Evolutionary conservation across 2,113 vertebrate species (phyloP).

Genomic region (Jacana jacana): DNA sequence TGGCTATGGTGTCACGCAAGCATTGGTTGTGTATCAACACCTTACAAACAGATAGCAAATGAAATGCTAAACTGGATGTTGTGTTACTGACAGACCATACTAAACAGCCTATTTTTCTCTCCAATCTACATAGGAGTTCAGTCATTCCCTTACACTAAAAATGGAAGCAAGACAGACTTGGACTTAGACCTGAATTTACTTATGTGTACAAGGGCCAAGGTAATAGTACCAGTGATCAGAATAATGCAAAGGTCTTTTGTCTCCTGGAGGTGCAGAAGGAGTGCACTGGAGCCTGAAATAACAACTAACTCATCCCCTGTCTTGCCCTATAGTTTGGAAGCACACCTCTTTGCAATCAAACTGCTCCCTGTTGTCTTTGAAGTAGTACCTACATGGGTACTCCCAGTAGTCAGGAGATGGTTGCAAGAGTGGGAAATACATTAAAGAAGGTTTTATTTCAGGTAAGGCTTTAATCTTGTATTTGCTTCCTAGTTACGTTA

Average conservation of each 20-base stretch:
- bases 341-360: not conserved
- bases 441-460: not conserved
- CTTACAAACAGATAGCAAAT: not conserved
- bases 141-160: not conserved
- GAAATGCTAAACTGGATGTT: not conserved
- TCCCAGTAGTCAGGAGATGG: not conserved
- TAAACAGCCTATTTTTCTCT: not conserved
- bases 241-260: not conserved
- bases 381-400: not conserved
- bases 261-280: not conserved
- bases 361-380: not conserved
- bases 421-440: not conserved
- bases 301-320: not conserved
- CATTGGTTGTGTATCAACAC: not conserved
- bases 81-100: not conserved
- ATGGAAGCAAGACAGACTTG: not conserved
- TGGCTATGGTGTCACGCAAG: not conserved
- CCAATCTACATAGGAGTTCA: not conserved
- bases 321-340: not conserved
- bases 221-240: not conserved
- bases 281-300: not conserved
- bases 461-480: not conserved
- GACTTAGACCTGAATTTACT: not conserved
- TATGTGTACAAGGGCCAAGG: not conserved
- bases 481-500: not conserved